Evolutionary conservation across 1,140 invertebrate species (phyloP).

Genomic region (Charaxes varanes): DNA sequence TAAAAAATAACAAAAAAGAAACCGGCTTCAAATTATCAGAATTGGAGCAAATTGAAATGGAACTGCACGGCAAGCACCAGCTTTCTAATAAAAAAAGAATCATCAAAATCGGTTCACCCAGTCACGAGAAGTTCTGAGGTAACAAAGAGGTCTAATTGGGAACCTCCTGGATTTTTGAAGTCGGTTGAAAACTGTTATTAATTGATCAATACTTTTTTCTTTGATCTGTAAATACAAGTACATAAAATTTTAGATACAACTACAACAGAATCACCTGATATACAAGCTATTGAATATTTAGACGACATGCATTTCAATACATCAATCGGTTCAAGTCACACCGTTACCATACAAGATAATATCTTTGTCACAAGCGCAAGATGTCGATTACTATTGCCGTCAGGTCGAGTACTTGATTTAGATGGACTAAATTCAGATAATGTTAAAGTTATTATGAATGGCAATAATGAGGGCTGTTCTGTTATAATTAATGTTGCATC

Average conservation of each 20-base stretch:
- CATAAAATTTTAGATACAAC: background rate
- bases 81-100: no score
- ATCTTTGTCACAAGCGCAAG: conserved; percentile 22
- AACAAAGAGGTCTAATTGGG: no score
- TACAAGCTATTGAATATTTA: conserved; percentile 24
- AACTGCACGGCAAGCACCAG: no score
- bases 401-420: conserved; percentile 21
- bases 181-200: no score
- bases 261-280: conserved; percentile 11
- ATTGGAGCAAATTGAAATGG: no score
- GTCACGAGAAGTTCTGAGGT: no score
- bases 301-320: conserved; percentile 20
- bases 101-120: no score
- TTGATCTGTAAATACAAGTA: no score
- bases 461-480: conserved; percentile 24
- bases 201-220: no score
- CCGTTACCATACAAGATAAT: conserved; percentile 21
- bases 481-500: conserved; percentile 24
- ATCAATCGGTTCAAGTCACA: conserved; percentile 22
- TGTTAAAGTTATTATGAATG: conserved; percentile 20
- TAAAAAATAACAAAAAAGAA: no score
- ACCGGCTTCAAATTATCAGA: no score
- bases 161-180: no score
- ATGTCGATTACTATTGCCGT: conserved; percentile 31
- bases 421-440: conserved; percentile 19